Base-by-base conservation (phyloP, 2,797 vertebrate genomes). In the Kryptopterus vitreolus region DNA sequence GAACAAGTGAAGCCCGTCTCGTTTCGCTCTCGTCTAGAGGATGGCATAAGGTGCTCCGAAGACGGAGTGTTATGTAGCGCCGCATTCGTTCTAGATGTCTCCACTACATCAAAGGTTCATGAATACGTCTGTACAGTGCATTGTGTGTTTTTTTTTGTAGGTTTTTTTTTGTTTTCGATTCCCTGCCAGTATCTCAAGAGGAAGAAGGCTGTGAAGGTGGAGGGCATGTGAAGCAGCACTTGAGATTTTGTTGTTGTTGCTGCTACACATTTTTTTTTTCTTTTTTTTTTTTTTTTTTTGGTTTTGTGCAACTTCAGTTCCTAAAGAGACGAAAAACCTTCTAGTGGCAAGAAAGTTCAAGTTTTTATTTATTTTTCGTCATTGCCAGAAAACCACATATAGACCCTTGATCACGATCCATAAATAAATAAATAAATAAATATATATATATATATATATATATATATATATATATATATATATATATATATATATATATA, bases 1-100 rank as follows among this genome's bases (percentile, higher is more conserved):
- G 55, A 82, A 70, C 59, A 70, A 80, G 20, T 18, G 22, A 71
- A 71, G 24, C 66, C 29, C 13, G 4, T 71, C 68, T 53, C 20
- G n/a, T 3, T 13, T 71, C 50, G n/a, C 18, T 13, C 29, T 55
- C 4, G 31, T 8, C 1, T 6, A 6, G 50, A 33, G 4, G 26
- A 33, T 5, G 4, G 9, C 9, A 33, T 20, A 13, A 16, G n/a
- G 46, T 43, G 29, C 20, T 52, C 20, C 22, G 7, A 18, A 18
- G 43, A 43, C 48, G n/a, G 16, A 50, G 29, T n/a, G 50, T 71
- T 33, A 1, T 5, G 29, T 53, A 15, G 50, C 29, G 35, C 29
- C 8, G 29, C 18, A 4, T 12, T 6, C 20, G 4, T 53, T 53
- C 9, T 29, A 29, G 24, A 20, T 26, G 43, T 48, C 20, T 29